A percentile compares a stretch with the other conserved stretches of the same genome.
These are phyloP conservation scores for Cecropterus lyciades DNA, from an alignment of 1,140 invertebrate species.

Conservation along the genomic window DNA sequence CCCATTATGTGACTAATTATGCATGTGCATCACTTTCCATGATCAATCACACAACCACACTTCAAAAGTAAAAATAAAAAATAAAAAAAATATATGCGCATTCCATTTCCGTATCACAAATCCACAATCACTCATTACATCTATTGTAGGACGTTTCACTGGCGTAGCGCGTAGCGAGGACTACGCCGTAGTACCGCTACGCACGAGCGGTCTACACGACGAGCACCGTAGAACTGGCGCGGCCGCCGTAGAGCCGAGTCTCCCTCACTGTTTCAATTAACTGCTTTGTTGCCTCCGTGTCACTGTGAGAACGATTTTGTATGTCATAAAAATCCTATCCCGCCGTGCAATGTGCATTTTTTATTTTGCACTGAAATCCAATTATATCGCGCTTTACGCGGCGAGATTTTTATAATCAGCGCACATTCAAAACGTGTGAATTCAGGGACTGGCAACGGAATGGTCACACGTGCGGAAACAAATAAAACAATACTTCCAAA, in stretches of 20 bases:
- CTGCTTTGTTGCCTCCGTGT: constrained; percentile 72
- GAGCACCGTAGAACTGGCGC: constrained; percentile 72
- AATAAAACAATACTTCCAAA: constrained; percentile 18
- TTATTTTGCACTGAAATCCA: constrained; percentile 25
- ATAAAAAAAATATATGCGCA: constrained; percentile 53
- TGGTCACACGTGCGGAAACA: constrained; percentile 12
- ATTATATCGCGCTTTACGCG: constrained; percentile 34
- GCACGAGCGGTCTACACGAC: constrained; percentile 66
- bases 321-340: constrained; percentile 49
- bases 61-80: constrained; percentile 44
- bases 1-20: constrained; percentile 16
- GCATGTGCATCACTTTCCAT: constrained; percentile 7
- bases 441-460: constrained; percentile 19
- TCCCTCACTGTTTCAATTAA: constrained; percentile 72
- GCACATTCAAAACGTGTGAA: constrained; percentile 29
- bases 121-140: constrained; percentile 59
- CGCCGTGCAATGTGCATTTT: constrained; percentile 16
- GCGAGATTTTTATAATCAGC: constrained; percentile 34
- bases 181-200: constrained; percentile 48
- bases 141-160: constrained; percentile 55
- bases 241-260: constrained; percentile 51
- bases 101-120: constrained; percentile 53
- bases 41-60: constrained; percentile 19
- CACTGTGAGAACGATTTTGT: constrained; percentile 61
- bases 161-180: constrained; percentile 46